phyloP scores from a whole-genome alignment of 2,888 invertebrate genomes.

The Eurytoma adleriae region DNA sequence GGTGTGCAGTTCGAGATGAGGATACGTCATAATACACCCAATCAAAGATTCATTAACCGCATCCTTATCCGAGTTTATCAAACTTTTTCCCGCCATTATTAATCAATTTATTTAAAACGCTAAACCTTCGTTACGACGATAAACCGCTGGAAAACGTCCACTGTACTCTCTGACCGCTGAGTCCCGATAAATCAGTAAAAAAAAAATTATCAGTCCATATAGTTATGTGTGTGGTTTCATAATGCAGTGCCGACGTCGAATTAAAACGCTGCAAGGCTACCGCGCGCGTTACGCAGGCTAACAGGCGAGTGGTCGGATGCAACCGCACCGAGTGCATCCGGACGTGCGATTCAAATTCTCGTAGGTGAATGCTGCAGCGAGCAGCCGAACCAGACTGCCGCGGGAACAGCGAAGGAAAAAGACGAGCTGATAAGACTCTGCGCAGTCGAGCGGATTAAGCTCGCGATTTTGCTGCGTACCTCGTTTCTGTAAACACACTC shows the following conservation, averaged over 20 bases:
- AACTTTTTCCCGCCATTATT: conserved; percentile 64
- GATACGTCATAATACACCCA: conserved; percentile 68
- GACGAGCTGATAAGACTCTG: no score
- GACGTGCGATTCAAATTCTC: no score
- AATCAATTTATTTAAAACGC: neutral
- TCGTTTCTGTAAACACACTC: no score
- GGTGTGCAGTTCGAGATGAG: conserved; percentile 67
- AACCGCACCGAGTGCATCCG: no score
- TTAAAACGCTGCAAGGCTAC: neutral
- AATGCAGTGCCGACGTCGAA: conserved; percentile 1
- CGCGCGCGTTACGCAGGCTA: no score
- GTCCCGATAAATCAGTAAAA: neutral
- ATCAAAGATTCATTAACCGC: conserved; percentile 68
- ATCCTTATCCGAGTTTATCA: conserved; percentile 67
- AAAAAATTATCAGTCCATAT: conserved; percentile 28
- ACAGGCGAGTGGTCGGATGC: no score
- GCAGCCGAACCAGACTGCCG: no score
- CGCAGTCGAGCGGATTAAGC: no score
- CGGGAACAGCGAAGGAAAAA: no score
- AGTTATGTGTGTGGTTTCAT: conserved; percentile 28
- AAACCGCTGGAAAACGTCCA: no score
- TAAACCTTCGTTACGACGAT: neutral
- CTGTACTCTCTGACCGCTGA: neutral
- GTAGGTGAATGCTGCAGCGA: no score
- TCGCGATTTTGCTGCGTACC: no score